Conservation (phyloP, 2,113 vertebrate species). For the Gasterosteus nipponicus region DNA sequence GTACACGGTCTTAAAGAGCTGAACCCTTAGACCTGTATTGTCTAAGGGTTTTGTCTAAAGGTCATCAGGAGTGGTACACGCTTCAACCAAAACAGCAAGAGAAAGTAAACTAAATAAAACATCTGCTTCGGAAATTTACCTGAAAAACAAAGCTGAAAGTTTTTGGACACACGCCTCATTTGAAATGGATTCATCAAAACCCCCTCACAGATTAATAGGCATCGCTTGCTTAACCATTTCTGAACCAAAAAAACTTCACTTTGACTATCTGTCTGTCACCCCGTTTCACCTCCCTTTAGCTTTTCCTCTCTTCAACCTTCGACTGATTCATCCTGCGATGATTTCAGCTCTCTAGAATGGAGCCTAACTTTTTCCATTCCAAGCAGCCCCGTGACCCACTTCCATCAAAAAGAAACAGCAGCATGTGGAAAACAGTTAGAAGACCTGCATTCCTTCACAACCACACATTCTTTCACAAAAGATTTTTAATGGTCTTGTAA, state of each 20-base stretch:
- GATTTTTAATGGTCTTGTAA: slow-evolving; percentile 34
- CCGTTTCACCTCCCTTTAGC: slow-evolving; percentile 10
- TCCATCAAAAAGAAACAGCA: slow-evolving; percentile 55
- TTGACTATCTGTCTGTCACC: slow-evolving; percentile 19
- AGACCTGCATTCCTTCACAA: slow-evolving; percentile 50
- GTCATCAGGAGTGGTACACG: neutral
- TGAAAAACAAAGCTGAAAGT: neutral
- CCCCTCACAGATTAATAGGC: neutral
- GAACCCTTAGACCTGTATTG: slow-evolving; percentile 19
- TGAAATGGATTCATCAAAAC: neutral
- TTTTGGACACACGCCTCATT: neutral
- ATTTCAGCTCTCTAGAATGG: slow-evolving; percentile 78
- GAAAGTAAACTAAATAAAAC: neutral
- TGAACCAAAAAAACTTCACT: neutral
- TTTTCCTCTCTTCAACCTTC: slow-evolving; percentile 28
- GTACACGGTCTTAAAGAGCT: neutral
- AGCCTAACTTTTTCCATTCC: slow-evolving; percentile 79
- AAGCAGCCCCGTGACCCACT: slow-evolving; percentile 77
- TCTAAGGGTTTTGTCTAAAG: neutral
- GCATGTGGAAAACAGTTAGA: slow-evolving; percentile 60
- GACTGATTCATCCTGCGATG: slow-evolving; percentile 58
- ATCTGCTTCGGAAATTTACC: neutral
- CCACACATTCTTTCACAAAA: slow-evolving; percentile 16
- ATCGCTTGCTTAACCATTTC: neutral
- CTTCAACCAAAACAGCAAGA: slow-evolving; percentile 4